Evolutionary conservation across 1,140 invertebrate genomes (phyloP).

Genomic region (Drosophila watanabei): DNA sequence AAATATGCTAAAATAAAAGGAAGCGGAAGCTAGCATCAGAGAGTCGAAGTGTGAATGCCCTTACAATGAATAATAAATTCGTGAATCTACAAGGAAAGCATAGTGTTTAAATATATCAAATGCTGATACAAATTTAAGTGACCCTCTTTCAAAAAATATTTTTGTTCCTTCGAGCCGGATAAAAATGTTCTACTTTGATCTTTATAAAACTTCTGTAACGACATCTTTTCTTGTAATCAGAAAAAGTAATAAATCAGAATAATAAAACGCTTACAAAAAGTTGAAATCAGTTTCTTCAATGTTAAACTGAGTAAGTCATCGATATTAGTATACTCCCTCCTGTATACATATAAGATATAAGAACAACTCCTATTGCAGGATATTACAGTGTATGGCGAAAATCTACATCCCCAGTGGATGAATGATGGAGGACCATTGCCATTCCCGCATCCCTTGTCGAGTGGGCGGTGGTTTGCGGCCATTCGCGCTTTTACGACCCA

Average conservation of each 20-base stretch:
- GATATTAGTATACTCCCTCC: too few relatives aligned
- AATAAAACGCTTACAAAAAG: neutral
- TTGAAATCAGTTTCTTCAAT: neutral
- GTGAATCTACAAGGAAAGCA: neutral
- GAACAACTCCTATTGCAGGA: slow-evolving; percentile 8
- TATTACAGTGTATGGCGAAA: slow-evolving; percentile 16
- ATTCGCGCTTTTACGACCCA: slow-evolving; percentile 63
- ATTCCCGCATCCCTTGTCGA: slow-evolving; percentile 8
- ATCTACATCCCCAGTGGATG: slow-evolving; percentile 49
- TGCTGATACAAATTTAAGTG: too few relatives aligned
- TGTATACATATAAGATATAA: neutral
- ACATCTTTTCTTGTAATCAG: neutral
- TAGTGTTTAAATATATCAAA: neutral
- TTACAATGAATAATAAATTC: neutral
- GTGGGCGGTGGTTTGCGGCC: slow-evolving; percentile 12
- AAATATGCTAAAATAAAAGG: slow-evolving; percentile 27
- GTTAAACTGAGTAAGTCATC: neutral
- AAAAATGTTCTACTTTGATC: neutral
- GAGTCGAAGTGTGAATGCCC: neutral
- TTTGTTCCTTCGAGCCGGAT: neutral
- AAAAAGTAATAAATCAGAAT: neutral
- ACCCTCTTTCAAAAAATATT: neutral
- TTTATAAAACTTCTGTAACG: neutral
- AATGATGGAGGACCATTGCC: slow-evolving; percentile 42
- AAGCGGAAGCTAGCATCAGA: neutral